Percentiles rank a stretch among this genome's conserved stretches.
Evolutionary conservation across 2,888 invertebrate species (phyloP).

Genomic region (Onthophagus sagittarius): DNA sequence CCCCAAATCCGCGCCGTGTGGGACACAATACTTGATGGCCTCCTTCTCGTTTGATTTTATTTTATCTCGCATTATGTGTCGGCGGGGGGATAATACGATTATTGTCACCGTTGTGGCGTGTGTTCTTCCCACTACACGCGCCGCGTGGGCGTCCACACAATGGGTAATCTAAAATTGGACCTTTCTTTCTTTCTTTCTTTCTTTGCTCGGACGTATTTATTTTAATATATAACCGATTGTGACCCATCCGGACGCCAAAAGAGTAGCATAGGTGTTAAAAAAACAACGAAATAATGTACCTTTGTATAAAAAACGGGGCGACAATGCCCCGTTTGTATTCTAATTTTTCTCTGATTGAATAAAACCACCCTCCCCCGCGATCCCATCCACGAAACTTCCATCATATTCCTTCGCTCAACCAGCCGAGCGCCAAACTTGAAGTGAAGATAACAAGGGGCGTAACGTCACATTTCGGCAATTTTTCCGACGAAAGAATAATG

Average conservation of each 20-base stretch:
- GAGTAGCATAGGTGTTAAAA: background rate
- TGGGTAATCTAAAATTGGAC: background rate
- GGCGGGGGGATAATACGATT: background rate
- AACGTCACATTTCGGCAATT: background rate
- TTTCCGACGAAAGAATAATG: background rate
- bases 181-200: background rate
- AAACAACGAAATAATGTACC: background rate
- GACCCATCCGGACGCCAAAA: background rate
- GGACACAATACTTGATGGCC: background rate
- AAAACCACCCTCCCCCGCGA: background rate
- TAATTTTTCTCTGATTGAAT: background rate
- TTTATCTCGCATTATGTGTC: background rate
- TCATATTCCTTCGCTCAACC: background rate
- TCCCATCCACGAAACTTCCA: background rate
- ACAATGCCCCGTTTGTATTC: background rate
- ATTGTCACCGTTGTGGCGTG: background rate
- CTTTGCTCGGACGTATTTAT: background rate
- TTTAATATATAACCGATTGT: background rate
- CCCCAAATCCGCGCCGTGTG: too few relatives aligned
- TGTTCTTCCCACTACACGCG: background rate
- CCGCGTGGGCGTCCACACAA: background rate
- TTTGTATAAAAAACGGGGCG: background rate
- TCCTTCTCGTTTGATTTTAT: background rate
- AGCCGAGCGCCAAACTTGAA: too few relatives aligned
- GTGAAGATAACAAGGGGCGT: too few relatives aligned